Evolutionary conservation across 2,797 vertebrate genomes (phyloP), one percentile per base, ranked within the genome.

Genomic region (Leptatherina wallacei): DNA sequence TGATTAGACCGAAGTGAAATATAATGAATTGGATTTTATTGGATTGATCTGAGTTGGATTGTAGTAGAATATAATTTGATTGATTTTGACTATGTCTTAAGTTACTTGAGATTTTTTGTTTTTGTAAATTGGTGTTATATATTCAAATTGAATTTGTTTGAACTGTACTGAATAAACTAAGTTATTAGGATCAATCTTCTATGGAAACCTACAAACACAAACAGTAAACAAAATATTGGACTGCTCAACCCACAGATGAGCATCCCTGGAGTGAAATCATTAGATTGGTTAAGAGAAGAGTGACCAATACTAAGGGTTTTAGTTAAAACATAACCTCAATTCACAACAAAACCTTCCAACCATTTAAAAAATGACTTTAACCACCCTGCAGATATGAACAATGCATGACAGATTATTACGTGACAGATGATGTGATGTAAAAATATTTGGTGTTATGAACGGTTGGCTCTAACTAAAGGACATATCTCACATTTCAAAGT

Each of bases 401-500:
- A 38, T 30, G 32, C 52, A 57, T 4, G 0, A 56, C 29, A 44
- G 47, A 75, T 69, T 64, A 40, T 27, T 54, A 68, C 33, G 33
- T 27, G 24, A 27, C n/a, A 38, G 24, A 61, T 32, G 18, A 40
- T 69, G 6, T 0, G 30, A 59, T 49, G 32, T 36, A 11, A 29
- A 82, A 74, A 62, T 68, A 71, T 78, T 56, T 29, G 5, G 40
- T 55, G 58, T 71, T 58, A 52, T 77, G 20, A 71, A 51, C 13
- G 61, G 32, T 16, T 63, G 24, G 42, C 20, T 58, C 63, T 65
- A 79, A 71, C 59, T 69, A 75, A 69, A 36, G 65, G 30, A 61
- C 79, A 68, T 65, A 42, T 74, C 78, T 74, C 61, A 52, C 51
- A 58, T 77, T 40, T 80, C 14, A 76, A 63, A 68, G 71, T 2